These are phyloP conservation scores for Lamprotornis superbus DNA, from an alignment of 2,113 vertebrate genomes.

Conservation along the genomic window DNA sequence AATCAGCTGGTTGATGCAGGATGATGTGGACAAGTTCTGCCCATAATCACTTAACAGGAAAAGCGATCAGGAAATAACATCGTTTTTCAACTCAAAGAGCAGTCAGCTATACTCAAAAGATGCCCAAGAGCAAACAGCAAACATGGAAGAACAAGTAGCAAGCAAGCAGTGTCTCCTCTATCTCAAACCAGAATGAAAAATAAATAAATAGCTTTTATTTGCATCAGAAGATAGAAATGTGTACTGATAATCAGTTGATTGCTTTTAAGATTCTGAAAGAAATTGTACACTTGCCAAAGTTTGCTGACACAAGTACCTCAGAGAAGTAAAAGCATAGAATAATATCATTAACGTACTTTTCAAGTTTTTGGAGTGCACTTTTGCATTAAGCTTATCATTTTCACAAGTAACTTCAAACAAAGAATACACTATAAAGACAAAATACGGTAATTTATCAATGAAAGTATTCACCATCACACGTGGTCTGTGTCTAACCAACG, in stretches of 20 bases:
- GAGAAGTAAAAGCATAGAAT: neutral
- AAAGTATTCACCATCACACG: neutral
- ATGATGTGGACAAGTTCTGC: neutral
- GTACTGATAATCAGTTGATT: neutral
- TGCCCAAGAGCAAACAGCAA: neutral
- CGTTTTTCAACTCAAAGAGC: neutral
- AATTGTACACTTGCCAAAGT: neutral
- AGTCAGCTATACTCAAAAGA: neutral
- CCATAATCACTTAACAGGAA: neutral
- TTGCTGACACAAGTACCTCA: neutral
- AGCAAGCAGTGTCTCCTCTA: neutral
- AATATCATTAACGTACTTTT: neutral
- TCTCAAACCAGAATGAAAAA: neutral
- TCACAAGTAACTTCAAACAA: neutral
- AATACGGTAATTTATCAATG: neutral
- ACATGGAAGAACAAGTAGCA: neutral
- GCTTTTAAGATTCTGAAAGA: neutral
- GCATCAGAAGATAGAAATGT: neutral
- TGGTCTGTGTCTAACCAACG: neutral
- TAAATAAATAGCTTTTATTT: neutral
- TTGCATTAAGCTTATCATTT: neutral
- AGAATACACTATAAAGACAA: neutral
- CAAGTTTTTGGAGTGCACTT: neutral
- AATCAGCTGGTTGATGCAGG: constrained; percentile 10
- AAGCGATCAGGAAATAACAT: neutral